A percentile compares a stretch with the other conserved stretches of the same genome.
Evolutionary conservation across 92 coral and sea anemone genomes (phyloP).

Genomic region (Umimayanthus chanpuru): DNA sequence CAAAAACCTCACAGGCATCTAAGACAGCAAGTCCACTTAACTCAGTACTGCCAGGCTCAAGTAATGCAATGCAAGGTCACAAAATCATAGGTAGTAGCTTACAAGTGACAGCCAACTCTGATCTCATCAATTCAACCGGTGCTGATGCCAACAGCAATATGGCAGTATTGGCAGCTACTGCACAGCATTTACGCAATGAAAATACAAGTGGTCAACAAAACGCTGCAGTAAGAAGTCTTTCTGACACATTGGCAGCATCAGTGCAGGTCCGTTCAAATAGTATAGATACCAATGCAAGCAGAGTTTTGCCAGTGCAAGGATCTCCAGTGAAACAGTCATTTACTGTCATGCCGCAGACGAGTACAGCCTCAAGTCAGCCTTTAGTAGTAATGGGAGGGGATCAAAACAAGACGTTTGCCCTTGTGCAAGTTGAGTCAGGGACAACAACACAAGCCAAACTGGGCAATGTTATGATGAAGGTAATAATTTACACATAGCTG

Average conservation of each 20-base stretch:
- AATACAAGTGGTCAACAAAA: neutral
- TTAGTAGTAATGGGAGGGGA: constrained; percentile 35
- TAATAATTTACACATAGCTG: neutral
- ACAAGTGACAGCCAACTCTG: neutral
- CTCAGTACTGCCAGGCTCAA: neutral
- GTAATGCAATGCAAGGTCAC: neutral
- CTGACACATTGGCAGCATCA: neutral
- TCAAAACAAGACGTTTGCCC: constrained; percentile 42
- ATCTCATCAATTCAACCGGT: neutral
- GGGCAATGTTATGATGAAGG: neutral
- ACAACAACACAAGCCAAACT: constrained; percentile 12
- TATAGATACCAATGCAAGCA: neutral
- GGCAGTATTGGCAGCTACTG: constrained; percentile 7
- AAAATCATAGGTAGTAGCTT: neutral
- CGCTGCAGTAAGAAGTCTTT: neutral
- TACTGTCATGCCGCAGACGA: constrained; percentile 11
- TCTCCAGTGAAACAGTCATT: constrained; percentile 6
- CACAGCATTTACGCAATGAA: constrained; percentile 19
- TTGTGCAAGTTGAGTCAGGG: constrained; percentile 34
- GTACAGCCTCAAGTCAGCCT: constrained; percentile 12
- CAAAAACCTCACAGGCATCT: constrained; percentile 21
- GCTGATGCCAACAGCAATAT: constrained; percentile 14
- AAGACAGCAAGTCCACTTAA: constrained; percentile 10
- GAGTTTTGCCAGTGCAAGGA: neutral
- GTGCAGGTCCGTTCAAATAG: constrained; percentile 1